Base-by-base conservation (phyloP, 2,888 invertebrate species). In the Lumbricus terrestris region DNA sequence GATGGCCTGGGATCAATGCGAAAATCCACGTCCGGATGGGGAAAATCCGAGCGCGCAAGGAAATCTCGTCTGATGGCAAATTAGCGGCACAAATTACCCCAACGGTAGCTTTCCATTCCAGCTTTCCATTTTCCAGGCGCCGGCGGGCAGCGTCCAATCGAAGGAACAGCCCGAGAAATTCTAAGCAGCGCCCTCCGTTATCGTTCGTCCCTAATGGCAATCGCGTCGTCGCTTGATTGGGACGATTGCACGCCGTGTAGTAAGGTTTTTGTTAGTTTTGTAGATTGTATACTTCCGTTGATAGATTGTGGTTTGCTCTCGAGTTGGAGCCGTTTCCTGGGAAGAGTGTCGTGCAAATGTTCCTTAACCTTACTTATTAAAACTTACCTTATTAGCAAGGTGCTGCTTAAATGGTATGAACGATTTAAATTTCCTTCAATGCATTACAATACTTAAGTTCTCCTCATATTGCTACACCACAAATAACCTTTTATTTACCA, bases 1-100 rank as follows among this genome's bases (percentile, higher is more conserved):
- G n/a, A 69, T n/a, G 69, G 11, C 29, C 8, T n/a, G 5, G 69
- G n/a, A 69, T 69, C 69, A n/a, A 69, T 69, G 29, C 29, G 69
- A n/a, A 69, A 69, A 69, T 69, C 69, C 69, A 29, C 29, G 69
- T 69, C 69, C 69, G n/a, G 69, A 69, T 69, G 29, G 29, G 69
- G n/a, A 11, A 69, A 69, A 69, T 69, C 69, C n/a, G 69, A n/a
- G 13, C 69, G 69, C 29, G 11, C 69, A n/a, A 69, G 69, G 8
- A 69, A 69, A 1, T n/a, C 69, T 3, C 69, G 13, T 69, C 69
- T 69, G 29, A 69, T 69, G 69, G 69, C 29, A 69, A 69, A 69
- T 69, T 69, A 69, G 69, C 69, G 69, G 69, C 69, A 69, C 69
- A 69, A 69, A 69, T 69, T 69, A 69, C 69, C 69, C 69, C 69